Base-by-base conservation (phyloP, 2,797 vertebrate species). In the Cottoperca gobio region DNA sequence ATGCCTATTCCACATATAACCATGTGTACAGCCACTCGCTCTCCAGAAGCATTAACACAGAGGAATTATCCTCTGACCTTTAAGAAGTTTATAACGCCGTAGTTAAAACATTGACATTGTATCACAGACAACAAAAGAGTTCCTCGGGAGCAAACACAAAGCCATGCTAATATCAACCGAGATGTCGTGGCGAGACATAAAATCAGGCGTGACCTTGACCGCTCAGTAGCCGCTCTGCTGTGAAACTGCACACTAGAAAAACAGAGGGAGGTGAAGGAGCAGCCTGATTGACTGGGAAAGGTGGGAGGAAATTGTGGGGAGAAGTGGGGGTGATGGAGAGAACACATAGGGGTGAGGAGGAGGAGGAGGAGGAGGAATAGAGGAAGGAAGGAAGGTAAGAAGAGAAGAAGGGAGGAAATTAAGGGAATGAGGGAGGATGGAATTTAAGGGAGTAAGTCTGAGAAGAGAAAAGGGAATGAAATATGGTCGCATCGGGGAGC, bases 191-290 rank as follows among this genome's bases (percentile, higher is more conserved):
- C 21, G 65, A 87, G 79, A 81, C 73, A 46, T 45, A 61, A 86
- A 88, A 79, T 86, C 69, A 69, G 71, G 70, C 74, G 67, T 90
- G 85, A 89, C 91, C 87, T 75, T 82, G 86, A 83, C 82, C 59
- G 73, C 83, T 84, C 78, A 12, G 88, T 88, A 88, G 89, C 84
- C 4, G n/a, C 4, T 80, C 83, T 54, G 68, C 82, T 55, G 81
- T 84, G 88, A 87, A 90, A 92, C 79, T 37, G 48, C 86, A 89
- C 79, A 84, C 89, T 88, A 79, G 49, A 70, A 86, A 88, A 88
- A 91, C 89, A 92, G 68, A 86, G 53, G 48, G 70, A 67, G 78
- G 70, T 73, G 73, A 73, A 84, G 74, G 73, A 76, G 81, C 21
- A 53, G 73, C 45, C 31, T 68, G 78, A 79, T 31, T 75, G 79